These are phyloP conservation scores for Eugnorisma glareosa DNA, from an alignment of 2,888 invertebrate genomes.

Conservation along the genomic window DNA sequence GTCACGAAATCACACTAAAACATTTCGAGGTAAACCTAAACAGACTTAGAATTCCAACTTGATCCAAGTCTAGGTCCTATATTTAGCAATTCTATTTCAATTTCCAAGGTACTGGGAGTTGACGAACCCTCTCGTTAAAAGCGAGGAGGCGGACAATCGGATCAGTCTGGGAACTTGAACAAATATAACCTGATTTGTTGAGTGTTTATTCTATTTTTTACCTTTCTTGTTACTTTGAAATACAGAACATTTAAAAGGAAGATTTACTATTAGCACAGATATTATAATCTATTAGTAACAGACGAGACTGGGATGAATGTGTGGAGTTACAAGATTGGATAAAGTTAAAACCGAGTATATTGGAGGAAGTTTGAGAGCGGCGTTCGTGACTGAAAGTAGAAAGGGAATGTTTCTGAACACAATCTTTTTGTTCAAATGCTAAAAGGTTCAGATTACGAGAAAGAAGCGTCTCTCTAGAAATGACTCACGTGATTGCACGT, in stretches of 20 bases:
- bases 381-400: neutral
- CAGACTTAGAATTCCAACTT: neutral
- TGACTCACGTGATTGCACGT: slow-evolving; percentile 1
- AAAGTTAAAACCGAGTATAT: neutral
- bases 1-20: neutral
- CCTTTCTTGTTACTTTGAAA: neutral
- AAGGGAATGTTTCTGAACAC: neutral
- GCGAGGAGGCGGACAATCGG: slow-evolving; percentile 21
- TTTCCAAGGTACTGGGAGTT: neutral
- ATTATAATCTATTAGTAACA: no score
- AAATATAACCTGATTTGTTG: neutral
- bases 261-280: no score
- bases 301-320: no score
- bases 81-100: slow-evolving; percentile 1
- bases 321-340: no score
- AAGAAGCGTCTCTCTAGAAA: neutral
- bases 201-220: neutral
- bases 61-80: neutral
- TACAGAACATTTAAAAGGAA: neutral
- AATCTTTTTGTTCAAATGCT: neutral
- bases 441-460: neutral
- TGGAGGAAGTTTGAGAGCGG: neutral
- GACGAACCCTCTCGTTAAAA: neutral
- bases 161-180: slow-evolving; percentile 15
- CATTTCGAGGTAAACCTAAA: neutral